These are phyloP conservation scores for Malurus alboscapulatus DNA, from an alignment of 2,113 vertebrate species.

Conservation along the genomic window DNA sequence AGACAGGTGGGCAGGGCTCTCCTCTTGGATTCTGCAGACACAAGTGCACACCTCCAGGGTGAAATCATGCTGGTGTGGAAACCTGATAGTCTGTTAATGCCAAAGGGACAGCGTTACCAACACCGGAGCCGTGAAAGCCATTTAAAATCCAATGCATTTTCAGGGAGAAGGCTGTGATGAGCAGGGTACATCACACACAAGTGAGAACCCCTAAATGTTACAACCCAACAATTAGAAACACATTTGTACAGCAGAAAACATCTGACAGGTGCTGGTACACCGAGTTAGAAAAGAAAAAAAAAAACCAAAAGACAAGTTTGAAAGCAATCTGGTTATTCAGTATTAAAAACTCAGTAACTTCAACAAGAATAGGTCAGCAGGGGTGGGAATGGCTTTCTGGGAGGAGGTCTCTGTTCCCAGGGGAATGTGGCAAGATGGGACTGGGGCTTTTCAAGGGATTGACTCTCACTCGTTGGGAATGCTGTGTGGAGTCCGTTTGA, in stretches of 20 bases:
- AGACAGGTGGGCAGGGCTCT: constrained; percentile 84
- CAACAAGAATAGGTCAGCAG: not conserved
- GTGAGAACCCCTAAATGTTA: not conserved
- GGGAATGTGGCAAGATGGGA: not conserved
- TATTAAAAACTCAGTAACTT: not conserved
- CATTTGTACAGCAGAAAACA: not conserved
- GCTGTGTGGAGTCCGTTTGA: not conserved
- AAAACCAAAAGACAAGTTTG: not conserved
- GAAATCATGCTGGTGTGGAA: constrained; percentile 71
- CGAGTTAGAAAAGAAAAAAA: not conserved
- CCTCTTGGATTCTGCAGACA: constrained; percentile 82
- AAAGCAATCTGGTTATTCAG: not conserved
- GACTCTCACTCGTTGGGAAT: fast-evolving
- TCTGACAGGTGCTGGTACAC: not conserved
- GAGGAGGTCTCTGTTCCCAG: not conserved
- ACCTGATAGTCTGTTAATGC: constrained; percentile 78
- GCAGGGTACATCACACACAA: not conserved
- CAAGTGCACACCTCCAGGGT: constrained; percentile 81
- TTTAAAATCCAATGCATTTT: not conserved
- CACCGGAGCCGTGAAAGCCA: not conserved
- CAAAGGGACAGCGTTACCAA: not conserved
- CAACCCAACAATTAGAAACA: not conserved
- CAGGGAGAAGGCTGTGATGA: not conserved
- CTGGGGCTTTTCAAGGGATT: not conserved
- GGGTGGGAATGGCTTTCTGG: not conserved